These are phyloP conservation scores for Pemphredon lugubris DNA, from an alignment of 2,888 invertebrate genomes.

Conservation along the genomic window DNA sequence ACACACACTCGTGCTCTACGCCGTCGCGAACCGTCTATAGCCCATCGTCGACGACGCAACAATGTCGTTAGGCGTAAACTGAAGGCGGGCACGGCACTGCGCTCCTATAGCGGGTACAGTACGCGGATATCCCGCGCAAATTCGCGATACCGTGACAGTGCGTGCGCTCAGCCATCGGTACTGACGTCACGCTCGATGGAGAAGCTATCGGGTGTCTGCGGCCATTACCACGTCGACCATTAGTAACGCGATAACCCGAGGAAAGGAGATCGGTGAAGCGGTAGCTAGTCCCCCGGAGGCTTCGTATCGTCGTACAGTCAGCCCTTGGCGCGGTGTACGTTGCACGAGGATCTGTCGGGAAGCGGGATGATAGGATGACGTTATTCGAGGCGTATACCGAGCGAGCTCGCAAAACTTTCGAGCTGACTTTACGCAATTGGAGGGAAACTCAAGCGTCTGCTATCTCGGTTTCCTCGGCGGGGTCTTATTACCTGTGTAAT, in stretches of 20 bases:
- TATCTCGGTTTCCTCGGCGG: slow-evolving; percentile 28
- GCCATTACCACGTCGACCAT: slow-evolving; percentile 71
- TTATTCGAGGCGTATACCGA: slow-evolving; percentile 27
- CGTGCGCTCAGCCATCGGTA: slow-evolving; percentile 24
- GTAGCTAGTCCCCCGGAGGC: slow-evolving; percentile 40
- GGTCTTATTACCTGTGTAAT: slow-evolving; percentile 44
- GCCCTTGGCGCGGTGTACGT: slow-evolving; percentile 8
- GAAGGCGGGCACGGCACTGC: too few species aligned
- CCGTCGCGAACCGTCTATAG: too few species aligned
- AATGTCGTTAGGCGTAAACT: too few species aligned
- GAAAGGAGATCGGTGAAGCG: slow-evolving; percentile 58
- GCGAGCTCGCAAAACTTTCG: slow-evolving; percentile 33
- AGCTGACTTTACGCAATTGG: slow-evolving; percentile 42
- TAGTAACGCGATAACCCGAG: slow-evolving; percentile 72
- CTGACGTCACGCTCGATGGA: slow-evolving; percentile 43
- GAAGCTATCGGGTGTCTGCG: slow-evolving; percentile 70
- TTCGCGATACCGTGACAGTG: slow-evolving; percentile 1
- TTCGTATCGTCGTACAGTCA: slow-evolving; percentile 26
- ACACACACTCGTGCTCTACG: too few species aligned
- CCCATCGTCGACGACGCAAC: too few species aligned
- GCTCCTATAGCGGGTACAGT: too few species aligned
- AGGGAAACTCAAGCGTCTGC: slow-evolving; percentile 25
- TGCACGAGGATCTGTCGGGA: slow-evolving; percentile 25
- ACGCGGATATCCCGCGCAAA: too few species aligned
- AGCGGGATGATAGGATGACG: slow-evolving; percentile 42